Conservation (phyloP, 2,797 vertebrate species). For the Lagorchestes hirsutus region DNA sequence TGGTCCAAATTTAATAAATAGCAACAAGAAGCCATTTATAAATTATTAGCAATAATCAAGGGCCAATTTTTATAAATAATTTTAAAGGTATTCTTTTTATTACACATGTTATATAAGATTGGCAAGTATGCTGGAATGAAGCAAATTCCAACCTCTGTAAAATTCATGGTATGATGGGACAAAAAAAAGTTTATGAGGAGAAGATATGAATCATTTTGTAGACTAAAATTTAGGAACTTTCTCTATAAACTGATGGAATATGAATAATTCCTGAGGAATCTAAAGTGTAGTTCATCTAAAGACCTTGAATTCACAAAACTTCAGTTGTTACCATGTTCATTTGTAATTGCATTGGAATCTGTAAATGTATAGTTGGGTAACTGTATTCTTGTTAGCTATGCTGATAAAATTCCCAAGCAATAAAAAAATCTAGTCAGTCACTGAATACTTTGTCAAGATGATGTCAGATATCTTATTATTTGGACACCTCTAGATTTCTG, state of each 20-base stretch:
- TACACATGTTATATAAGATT: constrained; percentile 48
- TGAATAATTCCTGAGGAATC: neutral
- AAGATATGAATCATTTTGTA: constrained; percentile 32
- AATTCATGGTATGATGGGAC: neutral
- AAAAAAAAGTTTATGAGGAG: constrained; percentile 37
- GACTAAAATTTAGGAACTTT: neutral
- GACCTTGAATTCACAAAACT: neutral
- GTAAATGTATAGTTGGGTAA: constrained; percentile 14
- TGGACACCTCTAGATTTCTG: constrained; percentile 1
- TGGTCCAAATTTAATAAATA: constrained; percentile 44
- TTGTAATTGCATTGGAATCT: constrained; percentile 34
- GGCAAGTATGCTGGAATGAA: constrained; percentile 23
- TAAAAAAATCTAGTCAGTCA: neutral
- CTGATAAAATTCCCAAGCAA: neutral
- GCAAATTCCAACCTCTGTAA: neutral
- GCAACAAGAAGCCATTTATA: constrained; percentile 48
- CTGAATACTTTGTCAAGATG: constrained; percentile 30
- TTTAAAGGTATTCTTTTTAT: constrained; percentile 1
- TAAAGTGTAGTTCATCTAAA: neutral
- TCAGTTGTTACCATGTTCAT: neutral
- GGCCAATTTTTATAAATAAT: constrained; percentile 59
- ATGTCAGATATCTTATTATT: neutral
- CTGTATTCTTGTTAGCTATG: constrained; percentile 11
- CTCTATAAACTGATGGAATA: neutral
- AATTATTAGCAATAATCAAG: constrained; percentile 48